Conservation (phyloP, 53 echinoderm and acorn worm species). For the Echinometra lucunter region DNA sequence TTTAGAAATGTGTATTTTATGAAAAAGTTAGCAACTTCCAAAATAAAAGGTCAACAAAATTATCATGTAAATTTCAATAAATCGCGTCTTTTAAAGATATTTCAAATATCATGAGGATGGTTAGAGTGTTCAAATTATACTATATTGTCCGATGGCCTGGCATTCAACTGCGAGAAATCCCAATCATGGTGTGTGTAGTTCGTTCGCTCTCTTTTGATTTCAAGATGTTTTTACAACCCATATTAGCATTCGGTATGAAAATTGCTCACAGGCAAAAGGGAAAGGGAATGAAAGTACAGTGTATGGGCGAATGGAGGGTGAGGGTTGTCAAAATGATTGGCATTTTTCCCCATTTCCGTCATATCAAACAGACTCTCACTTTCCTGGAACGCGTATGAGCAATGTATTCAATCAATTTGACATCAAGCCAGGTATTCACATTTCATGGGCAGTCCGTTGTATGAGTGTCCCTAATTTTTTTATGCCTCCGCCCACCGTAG, state of each 20-base stretch:
- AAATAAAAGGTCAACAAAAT: too few species aligned
- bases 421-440: background rate
- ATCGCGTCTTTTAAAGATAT: too few species aligned
- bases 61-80: too few species aligned
- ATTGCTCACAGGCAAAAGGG: background rate
- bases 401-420: background rate
- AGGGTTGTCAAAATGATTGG: background rate
- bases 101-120: too few species aligned
- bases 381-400: background rate
- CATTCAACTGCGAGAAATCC: too few species aligned
- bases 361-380: background rate
- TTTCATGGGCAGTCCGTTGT: background rate
- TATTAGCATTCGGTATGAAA: constrained; percentile 3
- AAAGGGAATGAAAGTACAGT: background rate
- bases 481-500: too few species aligned
- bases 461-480: too few species aligned
- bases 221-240: background rate
- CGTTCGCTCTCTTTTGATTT: background rate
- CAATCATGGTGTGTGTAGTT: background rate
- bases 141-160: too few species aligned
- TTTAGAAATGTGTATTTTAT: too few species aligned
- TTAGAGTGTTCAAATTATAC: too few species aligned
- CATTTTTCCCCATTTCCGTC: background rate
- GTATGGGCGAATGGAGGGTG: too few species aligned
- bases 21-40: too few species aligned